Evolutionary conservation across 2,797 vertebrate genomes (phyloP).

Genomic region (Pitangus sulphuratus): DNA sequence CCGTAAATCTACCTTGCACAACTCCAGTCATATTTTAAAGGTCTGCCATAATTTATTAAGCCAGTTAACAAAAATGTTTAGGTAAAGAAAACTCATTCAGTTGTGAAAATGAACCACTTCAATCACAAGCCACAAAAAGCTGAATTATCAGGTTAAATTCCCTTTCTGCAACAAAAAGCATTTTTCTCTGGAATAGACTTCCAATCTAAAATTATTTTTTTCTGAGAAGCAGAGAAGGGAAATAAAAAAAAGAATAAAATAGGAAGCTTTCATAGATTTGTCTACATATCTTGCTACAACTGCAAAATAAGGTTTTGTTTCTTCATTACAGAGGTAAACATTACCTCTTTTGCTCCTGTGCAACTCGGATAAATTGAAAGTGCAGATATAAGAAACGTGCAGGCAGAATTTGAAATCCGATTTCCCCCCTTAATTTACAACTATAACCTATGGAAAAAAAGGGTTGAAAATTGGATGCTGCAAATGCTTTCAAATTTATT

Average conservation of each 20-base stretch:
- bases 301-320: background rate
- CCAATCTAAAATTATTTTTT: background rate
- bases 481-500: background rate
- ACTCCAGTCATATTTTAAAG: background rate
- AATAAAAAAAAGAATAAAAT: background rate
- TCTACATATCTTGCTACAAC: background rate
- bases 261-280: background rate
- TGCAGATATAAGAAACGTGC: background rate
- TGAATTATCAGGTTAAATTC: slow-evolving; percentile 2
- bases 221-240: rapidly evolving
- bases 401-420: background rate
- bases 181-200: slow-evolving; percentile 3
- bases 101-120: background rate
- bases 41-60: slow-evolving; percentile 33
- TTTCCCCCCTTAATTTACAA: background rate
- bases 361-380: background rate
- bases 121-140: background rate
- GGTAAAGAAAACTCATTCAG: slow-evolving; percentile 3
- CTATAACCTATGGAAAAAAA: background rate
- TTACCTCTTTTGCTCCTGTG: background rate
- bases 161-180: background rate
- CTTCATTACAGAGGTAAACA: background rate
- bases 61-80: slow-evolving; percentile 1
- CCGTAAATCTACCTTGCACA: background rate
- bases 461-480: background rate